Base-by-base conservation (phyloP, 2,113 vertebrate genomes). In the Colistium nudipinnis region DNA sequence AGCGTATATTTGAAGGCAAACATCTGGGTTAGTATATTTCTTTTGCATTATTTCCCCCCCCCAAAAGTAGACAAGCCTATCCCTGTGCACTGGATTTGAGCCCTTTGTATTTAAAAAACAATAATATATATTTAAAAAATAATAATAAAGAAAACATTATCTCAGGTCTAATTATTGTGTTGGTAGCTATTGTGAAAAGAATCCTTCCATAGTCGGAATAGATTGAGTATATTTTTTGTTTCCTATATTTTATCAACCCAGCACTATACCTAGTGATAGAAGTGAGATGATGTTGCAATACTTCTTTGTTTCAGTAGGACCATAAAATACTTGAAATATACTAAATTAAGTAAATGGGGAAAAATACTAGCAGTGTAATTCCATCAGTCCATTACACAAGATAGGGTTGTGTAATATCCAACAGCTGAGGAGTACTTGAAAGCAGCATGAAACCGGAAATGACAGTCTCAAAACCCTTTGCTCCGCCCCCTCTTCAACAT, bases 401-500 rank as follows among this genome's bases (percentile, higher is more conserved):
- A 45, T 9, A 10, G 22, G 27, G 24, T 28, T 17, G 47, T 49
- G 22, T 17, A 19, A 27, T 49, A 12, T 49, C 22, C 47, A 24
- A 49, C 47, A 7, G 47, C 47, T 27, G 25, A 33, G 22, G 12
- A 20, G 60, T 27, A 13, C 3, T 0, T 75, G 57, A 73, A 80
- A 28, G 72, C 63, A 48, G 11, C 76, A 16, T 19, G 43, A 44
- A 6, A 3, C 7, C n/a, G 39, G 7, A 7, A 0, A 12, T 6
- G n/a, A 66, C 33, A 12, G n/a, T 56, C 59, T 57, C n/a, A 35
- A 35, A 19, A n/a, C 3, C 17, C 1, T 4, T 36, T 0, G 49
- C 70, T 56, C 78, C 74, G 62, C 74, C 76, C 38, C 16, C 49
- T 60, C 3, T 7, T 25, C 24, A 47, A 25, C 22, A 8, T 28